A percentile compares a stretch with the other conserved stretches of the same genome.
phyloP scores from a whole-genome alignment of 1,140 invertebrate genomes.

The Eupeodes corollae region DNA sequence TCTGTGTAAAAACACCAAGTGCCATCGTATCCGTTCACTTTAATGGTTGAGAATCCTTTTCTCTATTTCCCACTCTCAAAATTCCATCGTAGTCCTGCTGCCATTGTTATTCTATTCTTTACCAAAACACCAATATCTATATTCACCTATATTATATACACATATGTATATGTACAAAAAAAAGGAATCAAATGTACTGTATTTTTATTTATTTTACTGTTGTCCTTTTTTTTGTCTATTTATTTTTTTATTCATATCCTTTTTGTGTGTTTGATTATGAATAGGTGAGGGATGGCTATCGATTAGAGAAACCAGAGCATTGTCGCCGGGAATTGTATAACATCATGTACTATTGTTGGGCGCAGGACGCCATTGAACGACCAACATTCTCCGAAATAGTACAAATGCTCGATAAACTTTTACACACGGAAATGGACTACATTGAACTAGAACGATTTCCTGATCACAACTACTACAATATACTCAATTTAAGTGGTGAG shows the following conservation, averaged over 20 bases:
- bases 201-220: background rate
- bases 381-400: constrained; percentile 72
- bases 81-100: background rate
- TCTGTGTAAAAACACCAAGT: no score
- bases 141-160: background rate
- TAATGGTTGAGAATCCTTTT: background rate
- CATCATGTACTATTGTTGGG: constrained; percentile 91
- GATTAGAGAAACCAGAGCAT: constrained; percentile 79
- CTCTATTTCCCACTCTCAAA: background rate
- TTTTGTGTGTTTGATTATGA: no score
- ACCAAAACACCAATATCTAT: no score
- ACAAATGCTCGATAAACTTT: constrained; percentile 61
- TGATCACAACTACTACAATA: constrained; percentile 89
- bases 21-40: background rate
- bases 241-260: background rate
- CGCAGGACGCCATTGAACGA: constrained; percentile 61
- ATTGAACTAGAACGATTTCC: constrained; percentile 86
- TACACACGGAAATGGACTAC: constrained; percentile 83
- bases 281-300: constrained; percentile 68
- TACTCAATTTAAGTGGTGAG: constrained; percentile 73
- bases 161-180: background rate
- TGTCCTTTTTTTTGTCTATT: background rate
- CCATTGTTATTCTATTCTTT: background rate
- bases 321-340: constrained; percentile 81
- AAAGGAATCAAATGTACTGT: background rate